Evolutionary conservation across 2,888 invertebrate species (phyloP), one percentile per base, ranked within the genome.

Genomic region (Schizaphis graminum): DNA sequence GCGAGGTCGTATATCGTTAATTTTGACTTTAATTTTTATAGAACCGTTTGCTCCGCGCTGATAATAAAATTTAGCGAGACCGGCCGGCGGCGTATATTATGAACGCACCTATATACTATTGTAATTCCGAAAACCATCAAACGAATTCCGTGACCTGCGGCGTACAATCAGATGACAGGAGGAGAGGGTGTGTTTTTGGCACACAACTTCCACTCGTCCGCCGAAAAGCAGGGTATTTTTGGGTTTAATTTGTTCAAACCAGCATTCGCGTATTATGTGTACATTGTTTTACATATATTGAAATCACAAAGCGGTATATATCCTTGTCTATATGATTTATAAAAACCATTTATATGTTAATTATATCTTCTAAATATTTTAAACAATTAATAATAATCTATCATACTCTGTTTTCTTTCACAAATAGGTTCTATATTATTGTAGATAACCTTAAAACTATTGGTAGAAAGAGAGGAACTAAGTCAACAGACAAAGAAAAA

Each of bases 1-100:
- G 53, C 3, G 13, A 28, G 89, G 57, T 89, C 61, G 61, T 88
- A 47, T 53, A 53, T 88, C 88, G 88, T 88, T 24, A 35, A 88
- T 88, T 88, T 88, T 53, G n/a, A 56, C 47, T 47, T 44, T 49
- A n/a, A 61, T 49, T 67, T 77, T 35, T 77, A 77, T 77, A 35
- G 77, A 35, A 35, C 5, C 16, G 77, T 7, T 35, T 77, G 21
- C 21, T 21, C 77, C 35, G 21, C 35, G 77, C 77, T 35, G 77
- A 35, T 41, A 47, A n/a, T 86, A 86, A 86, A 47, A 28, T 86
- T 47, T 16, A 28, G 86, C 47, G 5, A 16, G 47, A 47, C 86
- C 13, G 47, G n/a, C 86, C 86, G 47, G 41, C 41, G 47, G n/a
- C 35, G 77, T 35, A 21, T 21, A 35, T 35, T 77, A n/a, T 35